Conservation (phyloP, 2,113 vertebrate genomes). For the Heterocephalus glaber region DNA sequence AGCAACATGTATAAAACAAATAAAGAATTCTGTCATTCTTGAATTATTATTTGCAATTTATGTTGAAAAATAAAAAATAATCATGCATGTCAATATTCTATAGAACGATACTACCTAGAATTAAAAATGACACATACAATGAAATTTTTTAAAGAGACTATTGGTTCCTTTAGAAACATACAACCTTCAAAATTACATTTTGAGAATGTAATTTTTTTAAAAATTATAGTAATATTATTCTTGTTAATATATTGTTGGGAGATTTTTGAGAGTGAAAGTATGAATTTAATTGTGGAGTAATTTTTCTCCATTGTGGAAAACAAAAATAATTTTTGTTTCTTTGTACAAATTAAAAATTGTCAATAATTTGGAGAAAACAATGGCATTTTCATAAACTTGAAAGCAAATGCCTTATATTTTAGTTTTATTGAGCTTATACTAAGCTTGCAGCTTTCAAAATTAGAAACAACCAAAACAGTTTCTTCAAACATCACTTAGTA, state of each 20-base stretch:
- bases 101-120: not conserved
- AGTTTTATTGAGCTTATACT: not conserved
- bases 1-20: not conserved
- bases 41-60: not conserved
- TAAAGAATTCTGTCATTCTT: not conserved
- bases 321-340: not conserved
- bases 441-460: not conserved
- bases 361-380: not conserved
- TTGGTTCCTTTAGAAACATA: not conserved
- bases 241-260: not conserved
- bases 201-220: not conserved
- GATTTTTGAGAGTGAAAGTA: not conserved
- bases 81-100: not conserved
- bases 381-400: not conserved
- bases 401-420: not conserved
- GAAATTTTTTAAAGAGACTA: not conserved
- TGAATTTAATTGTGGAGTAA: not conserved
- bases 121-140: not conserved
- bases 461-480: not conserved
- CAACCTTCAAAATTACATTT: not conserved
- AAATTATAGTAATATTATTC: not conserved
- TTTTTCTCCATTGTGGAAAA: not conserved
- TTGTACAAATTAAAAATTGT: not conserved
- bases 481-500: not conserved
- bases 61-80: not conserved